Conservation (phyloP, 2,797 vertebrate genomes). For the Nannoperca obscura region DNA sequence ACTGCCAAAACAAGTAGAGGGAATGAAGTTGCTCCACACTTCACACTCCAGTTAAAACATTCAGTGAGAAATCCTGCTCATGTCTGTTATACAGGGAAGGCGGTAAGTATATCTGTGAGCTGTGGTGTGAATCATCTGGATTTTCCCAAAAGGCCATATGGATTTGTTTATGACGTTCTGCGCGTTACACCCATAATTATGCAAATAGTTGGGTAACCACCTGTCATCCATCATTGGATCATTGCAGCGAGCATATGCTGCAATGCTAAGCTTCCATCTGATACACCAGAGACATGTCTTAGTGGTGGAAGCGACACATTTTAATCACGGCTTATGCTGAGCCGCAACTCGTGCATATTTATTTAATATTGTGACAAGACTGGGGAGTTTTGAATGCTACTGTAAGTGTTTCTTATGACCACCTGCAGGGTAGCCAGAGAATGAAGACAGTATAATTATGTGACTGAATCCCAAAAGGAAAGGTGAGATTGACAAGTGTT, state of each 20-base stretch:
- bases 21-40: slow-evolving; percentile 29
- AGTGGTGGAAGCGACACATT: slow-evolving; percentile 49
- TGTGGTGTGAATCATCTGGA: slow-evolving; percentile 61
- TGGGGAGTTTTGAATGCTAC: slow-evolving; percentile 29
- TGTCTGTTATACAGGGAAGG: slow-evolving; percentile 33
- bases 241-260: slow-evolving; percentile 75
- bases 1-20: slow-evolving; percentile 49
- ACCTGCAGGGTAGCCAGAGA: slow-evolving; percentile 14
- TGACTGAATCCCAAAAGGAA: slow-evolving; percentile 20
- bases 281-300: slow-evolving; percentile 67
- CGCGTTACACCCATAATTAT: slow-evolving; percentile 74
- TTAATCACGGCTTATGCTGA: slow-evolving; percentile 64
- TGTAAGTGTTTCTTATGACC: slow-evolving; percentile 35
- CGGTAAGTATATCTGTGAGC: slow-evolving; percentile 37
- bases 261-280: slow-evolving; percentile 72
- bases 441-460: not conserved
- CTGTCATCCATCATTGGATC: slow-evolving; percentile 74
- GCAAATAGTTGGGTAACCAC: slow-evolving; percentile 80
- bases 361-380: slow-evolving; percentile 59
- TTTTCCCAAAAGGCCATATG: slow-evolving; percentile 72
- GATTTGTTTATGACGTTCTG: slow-evolving; percentile 74
- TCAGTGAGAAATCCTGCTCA: slow-evolving; percentile 44
- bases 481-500: slow-evolving; percentile 28
- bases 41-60: slow-evolving; percentile 49
- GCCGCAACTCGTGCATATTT: slow-evolving; percentile 42